Evolutionary conservation across 1,140 invertebrate genomes (phyloP).

Genomic region (Rhagoletis pomonella): DNA sequence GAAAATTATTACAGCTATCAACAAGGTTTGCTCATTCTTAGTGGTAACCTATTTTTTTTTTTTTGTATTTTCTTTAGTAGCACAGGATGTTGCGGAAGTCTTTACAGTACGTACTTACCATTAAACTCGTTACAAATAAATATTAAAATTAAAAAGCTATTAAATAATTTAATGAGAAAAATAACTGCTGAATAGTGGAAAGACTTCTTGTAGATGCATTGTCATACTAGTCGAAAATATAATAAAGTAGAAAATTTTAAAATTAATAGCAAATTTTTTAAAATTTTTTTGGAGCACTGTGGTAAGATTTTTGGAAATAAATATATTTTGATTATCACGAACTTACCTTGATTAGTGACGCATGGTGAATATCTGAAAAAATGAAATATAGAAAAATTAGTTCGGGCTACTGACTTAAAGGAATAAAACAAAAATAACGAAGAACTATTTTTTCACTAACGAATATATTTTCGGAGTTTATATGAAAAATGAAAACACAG

Average conservation of each 20-base stretch:
- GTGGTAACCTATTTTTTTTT: neutral
- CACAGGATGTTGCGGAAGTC: conserved; percentile 12
- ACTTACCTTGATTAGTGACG: neutral
- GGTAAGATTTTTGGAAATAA: neutral
- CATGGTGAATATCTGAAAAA: neutral
- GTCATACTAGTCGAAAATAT: too few relatives aligned
- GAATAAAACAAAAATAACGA: too few relatives aligned
- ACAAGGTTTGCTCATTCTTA: neutral
- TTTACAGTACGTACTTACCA: neutral
- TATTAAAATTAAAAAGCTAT: neutral
- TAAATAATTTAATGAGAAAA: neutral
- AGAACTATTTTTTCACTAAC: too few relatives aligned
- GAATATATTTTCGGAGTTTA: too few relatives aligned
- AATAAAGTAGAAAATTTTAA: too few relatives aligned
- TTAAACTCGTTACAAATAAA: neutral
- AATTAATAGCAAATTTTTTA: too few relatives aligned
- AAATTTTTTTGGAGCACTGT: too few relatives aligned
- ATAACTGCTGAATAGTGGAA: neutral
- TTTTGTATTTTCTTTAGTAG: neutral
- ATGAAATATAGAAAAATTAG: neutral
- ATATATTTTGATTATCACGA: neutral
- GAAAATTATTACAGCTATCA: neutral
- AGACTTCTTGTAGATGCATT: too few relatives aligned
- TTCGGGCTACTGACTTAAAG: too few relatives aligned
- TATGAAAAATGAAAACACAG: too few relatives aligned